Evolutionary conservation across 2,797 vertebrate genomes (phyloP).

Genomic region (Lerista edwardsae): DNA sequence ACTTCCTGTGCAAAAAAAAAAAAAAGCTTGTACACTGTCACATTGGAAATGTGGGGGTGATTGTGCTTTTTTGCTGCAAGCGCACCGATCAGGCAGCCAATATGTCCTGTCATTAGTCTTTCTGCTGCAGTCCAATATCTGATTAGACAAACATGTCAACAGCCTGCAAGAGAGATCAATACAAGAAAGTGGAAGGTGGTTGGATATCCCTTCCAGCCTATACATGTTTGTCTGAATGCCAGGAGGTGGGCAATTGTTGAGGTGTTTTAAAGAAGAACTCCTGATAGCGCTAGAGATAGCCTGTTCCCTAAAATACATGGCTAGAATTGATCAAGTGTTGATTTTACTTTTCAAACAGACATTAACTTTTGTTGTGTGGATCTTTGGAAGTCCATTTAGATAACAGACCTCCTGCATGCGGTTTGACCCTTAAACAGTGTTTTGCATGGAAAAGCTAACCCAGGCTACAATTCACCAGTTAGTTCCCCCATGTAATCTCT

Average conservation of each 20-base stretch:
- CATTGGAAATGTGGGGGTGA: not conserved
- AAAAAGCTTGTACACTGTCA: not conserved
- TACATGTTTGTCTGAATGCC: not conserved
- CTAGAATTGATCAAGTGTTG: not conserved
- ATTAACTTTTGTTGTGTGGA: not conserved
- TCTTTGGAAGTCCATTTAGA: not conserved
- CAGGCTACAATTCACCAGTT: too few species aligned
- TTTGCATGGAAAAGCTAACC: too few species aligned
- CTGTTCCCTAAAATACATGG: not conserved
- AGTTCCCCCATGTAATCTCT: too few species aligned
- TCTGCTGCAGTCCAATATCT: not conserved
- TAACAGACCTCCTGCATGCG: too few species aligned
- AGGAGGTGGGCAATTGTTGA: not conserved
- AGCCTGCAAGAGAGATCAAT: not conserved
- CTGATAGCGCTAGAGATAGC: not conserved
- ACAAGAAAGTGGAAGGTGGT: not conserved
- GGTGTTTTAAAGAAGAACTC: not conserved
- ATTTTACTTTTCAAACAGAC: not conserved
- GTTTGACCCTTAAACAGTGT: too few species aligned
- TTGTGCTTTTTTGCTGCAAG: not conserved
- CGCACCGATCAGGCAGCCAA: too few species aligned
- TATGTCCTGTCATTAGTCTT: conserved; percentile 22
- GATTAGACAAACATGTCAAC: conserved; percentile 22
- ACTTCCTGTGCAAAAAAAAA: not conserved
- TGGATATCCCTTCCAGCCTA: conserved; percentile 1